Evolutionary conservation across 2,888 invertebrate genomes (phyloP), one percentile per base, ranked within the genome.

Genomic region (Apotomis capreana): DNA sequence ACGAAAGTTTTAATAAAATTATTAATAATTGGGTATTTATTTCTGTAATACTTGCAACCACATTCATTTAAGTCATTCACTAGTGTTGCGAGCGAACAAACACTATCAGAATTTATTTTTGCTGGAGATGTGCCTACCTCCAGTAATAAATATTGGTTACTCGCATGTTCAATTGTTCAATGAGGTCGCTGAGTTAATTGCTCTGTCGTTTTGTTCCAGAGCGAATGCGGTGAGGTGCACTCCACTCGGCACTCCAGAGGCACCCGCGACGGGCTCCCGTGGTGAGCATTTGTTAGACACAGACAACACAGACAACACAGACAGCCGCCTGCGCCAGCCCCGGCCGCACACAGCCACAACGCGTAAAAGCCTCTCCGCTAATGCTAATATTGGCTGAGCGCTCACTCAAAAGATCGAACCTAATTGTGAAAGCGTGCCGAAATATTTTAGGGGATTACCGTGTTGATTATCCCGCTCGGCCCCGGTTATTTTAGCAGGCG

Each of bases 381-480:
- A 64, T 64, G 64, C 64, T 64, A 68, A 55, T 69, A 69, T 69
- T 69, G 61, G 69, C 36, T 46, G 69, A 62, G 57, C 62, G 57
- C 13, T 69, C 62, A 15, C 68, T 59, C 62, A 57, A 51, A 62
- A 63, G 57, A 69, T 69, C 51, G 51, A 69, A 63, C 58, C 63
- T 69, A 57, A 63, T 69, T 58, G 15, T 58, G 15, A 49, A 15
- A 46, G 37, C 51, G 46, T 44, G 26, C 58, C 13, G 69, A 51
- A 58, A 52, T 63, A 51, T 52, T 69, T 58, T 13, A 40, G 40
- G 13, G 51, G 69, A 69, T 69, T 69, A 63, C 51, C 57, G n/a
- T 49, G n/a, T n/a, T 58, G 51, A 69, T 37, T 51, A 63, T 55
- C 57, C 40, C 26, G 58, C 40, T 37, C 58, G 58, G 40, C 1